Evolutionary conservation across 1,140 invertebrate genomes (phyloP).

Genomic region (Sipha flava): DNA sequence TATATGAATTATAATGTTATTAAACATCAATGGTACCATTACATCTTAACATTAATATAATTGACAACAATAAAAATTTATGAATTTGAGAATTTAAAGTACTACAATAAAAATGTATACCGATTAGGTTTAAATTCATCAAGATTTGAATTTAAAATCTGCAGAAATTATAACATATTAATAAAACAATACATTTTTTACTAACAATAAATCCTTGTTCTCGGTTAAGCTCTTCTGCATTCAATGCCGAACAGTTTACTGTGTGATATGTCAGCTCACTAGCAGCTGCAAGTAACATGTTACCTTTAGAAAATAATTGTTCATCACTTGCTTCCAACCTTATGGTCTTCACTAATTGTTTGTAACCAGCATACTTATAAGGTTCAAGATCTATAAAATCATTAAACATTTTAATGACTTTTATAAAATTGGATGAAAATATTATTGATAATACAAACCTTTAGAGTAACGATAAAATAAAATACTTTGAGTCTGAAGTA

Average conservation of each 20-base stretch:
- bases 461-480: slow-evolving; percentile 84
- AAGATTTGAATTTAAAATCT: too few relatives aligned
- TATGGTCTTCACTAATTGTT: slow-evolving; percentile 93
- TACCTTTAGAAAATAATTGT: slow-evolving; percentile 80
- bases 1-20: too few relatives aligned
- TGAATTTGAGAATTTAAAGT: too few relatives aligned
- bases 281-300: slow-evolving; percentile 77
- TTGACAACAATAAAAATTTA: too few relatives aligned
- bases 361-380: slow-evolving; percentile 99
- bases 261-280: slow-evolving; percentile 94
- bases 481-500: slow-evolving; percentile 91
- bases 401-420: neutral
- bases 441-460: slow-evolving; percentile 49
- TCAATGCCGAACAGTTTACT: slow-evolving; percentile 90
- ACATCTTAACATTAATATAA: too few relatives aligned
- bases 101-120: too few relatives aligned
- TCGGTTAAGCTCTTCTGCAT: slow-evolving; percentile 91
- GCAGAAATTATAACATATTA: too few relatives aligned
- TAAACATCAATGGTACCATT: too few relatives aligned
- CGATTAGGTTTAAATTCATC: too few relatives aligned
- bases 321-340: slow-evolving; percentile 88
- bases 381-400: slow-evolving; percentile 55
- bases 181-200: neutral
- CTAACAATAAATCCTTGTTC: slow-evolving; percentile 82
- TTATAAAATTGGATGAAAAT: neutral